Evolutionary conservation across 1,140 invertebrate genomes (phyloP).

Genomic region (Monochamus saltuarius): DNA sequence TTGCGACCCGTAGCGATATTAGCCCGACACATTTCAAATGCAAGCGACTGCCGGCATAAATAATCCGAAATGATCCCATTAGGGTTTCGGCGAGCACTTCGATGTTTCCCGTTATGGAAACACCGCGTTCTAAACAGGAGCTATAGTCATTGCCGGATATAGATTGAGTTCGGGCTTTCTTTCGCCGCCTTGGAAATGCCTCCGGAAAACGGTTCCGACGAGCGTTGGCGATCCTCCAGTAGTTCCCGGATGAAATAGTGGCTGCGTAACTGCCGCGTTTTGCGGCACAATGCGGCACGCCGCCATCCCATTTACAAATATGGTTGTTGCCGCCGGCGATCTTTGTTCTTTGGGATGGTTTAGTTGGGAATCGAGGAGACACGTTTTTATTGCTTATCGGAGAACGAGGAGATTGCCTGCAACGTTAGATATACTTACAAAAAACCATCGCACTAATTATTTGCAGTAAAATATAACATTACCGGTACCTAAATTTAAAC

Average conservation of each 20-base stretch:
- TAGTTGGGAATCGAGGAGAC: background rate
- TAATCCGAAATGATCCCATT: conserved; percentile 1
- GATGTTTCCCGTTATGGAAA: background rate
- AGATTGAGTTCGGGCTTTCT: conserved; percentile 5
- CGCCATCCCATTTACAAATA: background rate
- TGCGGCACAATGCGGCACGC: conserved; percentile 20
- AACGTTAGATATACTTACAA: background rate
- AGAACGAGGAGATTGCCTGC: background rate
- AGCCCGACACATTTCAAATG: too few relatives aligned
- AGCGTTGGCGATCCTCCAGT: conserved; percentile 22
- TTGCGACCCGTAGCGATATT: too few relatives aligned
- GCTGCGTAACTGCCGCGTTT: conserved; percentile 8
- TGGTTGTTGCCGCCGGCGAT: conserved; percentile 7
- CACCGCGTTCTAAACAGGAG: conserved; percentile 8
- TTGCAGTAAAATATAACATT: too few relatives aligned
- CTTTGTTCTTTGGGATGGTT: conserved; percentile 7
- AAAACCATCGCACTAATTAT: too few relatives aligned
- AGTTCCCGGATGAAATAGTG: conserved; percentile 19
- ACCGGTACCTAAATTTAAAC: too few relatives aligned
- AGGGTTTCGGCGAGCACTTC: too few relatives aligned
- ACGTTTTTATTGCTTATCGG: conserved; percentile 1
- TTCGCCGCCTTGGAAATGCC: conserved; percentile 3
- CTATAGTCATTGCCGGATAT: conserved; percentile 6
- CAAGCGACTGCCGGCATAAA: too few relatives aligned
- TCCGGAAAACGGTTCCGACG: background rate